Evolutionary conservation across 2,888 invertebrate species (phyloP).

Genomic region (Drosophila hamatofila): DNA sequence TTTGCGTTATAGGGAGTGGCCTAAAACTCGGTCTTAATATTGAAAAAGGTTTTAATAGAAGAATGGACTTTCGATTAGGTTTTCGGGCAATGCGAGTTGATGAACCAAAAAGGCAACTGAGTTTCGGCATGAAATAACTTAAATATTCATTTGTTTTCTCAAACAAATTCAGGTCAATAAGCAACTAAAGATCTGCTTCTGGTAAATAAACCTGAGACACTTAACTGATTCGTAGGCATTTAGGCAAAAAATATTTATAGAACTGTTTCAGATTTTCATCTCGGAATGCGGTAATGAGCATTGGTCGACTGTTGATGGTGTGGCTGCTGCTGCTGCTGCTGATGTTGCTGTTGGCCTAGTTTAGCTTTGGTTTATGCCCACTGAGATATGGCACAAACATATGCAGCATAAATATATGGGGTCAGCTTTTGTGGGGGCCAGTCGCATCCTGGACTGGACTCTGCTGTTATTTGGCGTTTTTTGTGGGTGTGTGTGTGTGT

Average conservation of each 20-base stretch:
- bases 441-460: conserved; percentile 59
- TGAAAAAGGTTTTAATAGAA: conserved; percentile 1
- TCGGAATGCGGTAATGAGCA: conserved; percentile 59
- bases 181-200: background rate
- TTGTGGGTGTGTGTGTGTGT: conserved; percentile 36
- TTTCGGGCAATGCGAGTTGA: background rate
- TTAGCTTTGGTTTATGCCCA: conserved; percentile 76
- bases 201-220: background rate
- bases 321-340: conserved; percentile 21
- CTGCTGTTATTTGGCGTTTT: conserved; percentile 17
- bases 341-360: conserved; percentile 55
- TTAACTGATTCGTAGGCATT: background rate
- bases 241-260: background rate
- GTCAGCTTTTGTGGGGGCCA: conserved; percentile 31
- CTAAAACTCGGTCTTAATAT: conserved; percentile 3
- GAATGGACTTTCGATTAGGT: conserved; percentile 3
- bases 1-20: background rate
- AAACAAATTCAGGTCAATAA: background rate
- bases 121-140: background rate
- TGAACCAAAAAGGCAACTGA: background rate
- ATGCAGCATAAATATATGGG: conserved; percentile 75
- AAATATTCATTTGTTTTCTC: background rate
- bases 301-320: conserved; percentile 27
- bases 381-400: conserved; percentile 75
- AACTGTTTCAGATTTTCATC: background rate